Evolutionary conservation across 1,140 invertebrate species (phyloP).

Genomic region (Cyclina sinensis): DNA sequence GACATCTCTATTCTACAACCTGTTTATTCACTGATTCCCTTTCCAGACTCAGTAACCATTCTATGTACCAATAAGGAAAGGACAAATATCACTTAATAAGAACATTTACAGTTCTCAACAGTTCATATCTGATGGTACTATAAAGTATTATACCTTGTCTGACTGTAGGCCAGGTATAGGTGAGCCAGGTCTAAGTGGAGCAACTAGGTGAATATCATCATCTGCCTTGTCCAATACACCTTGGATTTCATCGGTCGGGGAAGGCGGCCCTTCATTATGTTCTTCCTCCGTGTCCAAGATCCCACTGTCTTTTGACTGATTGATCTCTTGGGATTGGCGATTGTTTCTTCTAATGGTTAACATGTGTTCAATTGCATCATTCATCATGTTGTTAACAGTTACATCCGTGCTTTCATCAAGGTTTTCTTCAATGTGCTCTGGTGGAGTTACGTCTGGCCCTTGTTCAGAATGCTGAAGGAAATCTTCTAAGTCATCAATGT

Average conservation of each 20-base stretch:
- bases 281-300: conserved; percentile 59
- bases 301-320: conserved; percentile 62
- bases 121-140: too few relatives aligned
- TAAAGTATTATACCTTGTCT: conserved; percentile 26
- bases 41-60: too few relatives aligned
- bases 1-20: too few relatives aligned
- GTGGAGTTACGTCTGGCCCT: background rate
- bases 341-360: conserved; percentile 64
- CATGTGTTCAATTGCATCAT: conserved; percentile 83
- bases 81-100: too few relatives aligned
- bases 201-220: conserved; percentile 67
- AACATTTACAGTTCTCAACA: too few relatives aligned
- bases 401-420: conserved; percentile 67
- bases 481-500: conserved; percentile 60
- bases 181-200: conserved; percentile 78
- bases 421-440: conserved; percentile 58
- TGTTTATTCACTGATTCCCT: too few relatives aligned
- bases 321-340: conserved; percentile 51
- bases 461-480: conserved; percentile 41
- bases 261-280: conserved; percentile 40
- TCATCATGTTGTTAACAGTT: conserved; percentile 76
- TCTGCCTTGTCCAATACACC: conserved; percentile 65
- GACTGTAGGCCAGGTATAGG: conserved; percentile 76
- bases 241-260: conserved; percentile 70
- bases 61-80: too few relatives aligned